phyloP scores from a whole-genome alignment of 2,797 vertebrate species.

The Propithecus perrieri region DNA sequence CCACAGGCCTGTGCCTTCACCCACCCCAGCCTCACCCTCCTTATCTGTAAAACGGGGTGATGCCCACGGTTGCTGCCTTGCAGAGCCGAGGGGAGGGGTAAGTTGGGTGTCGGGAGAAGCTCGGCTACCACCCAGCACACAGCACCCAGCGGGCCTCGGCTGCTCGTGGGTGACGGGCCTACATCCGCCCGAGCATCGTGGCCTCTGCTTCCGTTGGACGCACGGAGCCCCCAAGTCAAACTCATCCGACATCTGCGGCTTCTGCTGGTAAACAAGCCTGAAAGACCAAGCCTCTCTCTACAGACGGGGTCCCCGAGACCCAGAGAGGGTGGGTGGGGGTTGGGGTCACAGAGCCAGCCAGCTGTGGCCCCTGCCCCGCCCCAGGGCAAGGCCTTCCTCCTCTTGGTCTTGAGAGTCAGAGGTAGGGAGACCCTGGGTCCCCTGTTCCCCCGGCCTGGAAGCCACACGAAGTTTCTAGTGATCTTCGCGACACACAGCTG shows the following conservation, averaged over 20 bases:
- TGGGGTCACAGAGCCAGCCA: neutral
- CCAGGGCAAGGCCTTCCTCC: neutral
- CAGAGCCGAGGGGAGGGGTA: rapidly evolving
- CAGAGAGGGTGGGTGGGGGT: neutral
- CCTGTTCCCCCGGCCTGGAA: neutral
- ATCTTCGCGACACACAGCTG: rapidly evolving
- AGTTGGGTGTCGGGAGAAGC: rapidly evolving
- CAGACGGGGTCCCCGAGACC: neutral
- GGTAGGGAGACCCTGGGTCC: no score
- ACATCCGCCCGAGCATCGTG: rapidly evolving
- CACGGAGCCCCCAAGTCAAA: rapidly evolving
- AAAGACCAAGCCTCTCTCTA: neutral
- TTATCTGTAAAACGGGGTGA: neutral
- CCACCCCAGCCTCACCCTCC: neutral
- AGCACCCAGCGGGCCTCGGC: neutral
- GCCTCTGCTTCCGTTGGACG: rapidly evolving
- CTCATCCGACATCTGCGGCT: rapidly evolving
- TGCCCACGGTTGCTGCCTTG: neutral
- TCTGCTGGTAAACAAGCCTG: neutral
- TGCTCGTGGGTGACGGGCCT: neutral
- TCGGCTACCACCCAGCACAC: rapidly evolving
- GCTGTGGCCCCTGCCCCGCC: neutral
- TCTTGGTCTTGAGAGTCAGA: neutral
- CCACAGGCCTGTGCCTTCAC: neutral
- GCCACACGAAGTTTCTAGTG: rapidly evolving